These are phyloP conservation scores for Cephalopachus bancanus DNA, from an alignment of 2,797 vertebrate genomes.

Conservation along the genomic window DNA sequence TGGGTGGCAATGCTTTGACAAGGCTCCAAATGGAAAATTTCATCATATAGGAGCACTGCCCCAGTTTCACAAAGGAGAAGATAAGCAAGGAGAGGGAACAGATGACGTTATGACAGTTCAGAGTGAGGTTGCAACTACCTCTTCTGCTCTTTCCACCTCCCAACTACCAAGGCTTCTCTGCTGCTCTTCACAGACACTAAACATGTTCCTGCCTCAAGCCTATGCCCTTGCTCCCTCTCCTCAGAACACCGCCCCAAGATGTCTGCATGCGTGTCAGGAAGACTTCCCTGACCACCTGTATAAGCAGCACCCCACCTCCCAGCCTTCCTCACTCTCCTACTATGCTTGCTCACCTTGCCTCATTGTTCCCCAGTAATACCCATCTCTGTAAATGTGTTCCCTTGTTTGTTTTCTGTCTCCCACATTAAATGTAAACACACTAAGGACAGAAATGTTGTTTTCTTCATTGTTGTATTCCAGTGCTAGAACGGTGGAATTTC, in stretches of 20 bases:
- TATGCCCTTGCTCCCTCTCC: neutral
- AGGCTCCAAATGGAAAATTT: slow-evolving; percentile 43
- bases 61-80: neutral
- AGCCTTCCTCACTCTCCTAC: neutral
- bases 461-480: neutral
- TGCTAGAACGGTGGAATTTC: neutral
- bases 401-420: neutral
- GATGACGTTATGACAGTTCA: neutral
- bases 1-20: neutral
- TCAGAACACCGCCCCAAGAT: neutral
- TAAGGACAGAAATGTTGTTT: neutral
- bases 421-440: slow-evolving; percentile 20
- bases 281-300: neutral
- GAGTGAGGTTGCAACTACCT: neutral
- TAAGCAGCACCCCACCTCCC: neutral
- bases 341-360: neutral
- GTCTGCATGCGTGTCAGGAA: neutral
- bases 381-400: neutral
- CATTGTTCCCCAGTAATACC: neutral
- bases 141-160: neutral
- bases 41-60: neutral
- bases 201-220: neutral
- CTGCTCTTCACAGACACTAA: neutral
- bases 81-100: neutral
- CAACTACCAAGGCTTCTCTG: neutral